Conservation (phyloP, 1,140 invertebrate genomes). For the Ridgeia piscesae region DNA sequence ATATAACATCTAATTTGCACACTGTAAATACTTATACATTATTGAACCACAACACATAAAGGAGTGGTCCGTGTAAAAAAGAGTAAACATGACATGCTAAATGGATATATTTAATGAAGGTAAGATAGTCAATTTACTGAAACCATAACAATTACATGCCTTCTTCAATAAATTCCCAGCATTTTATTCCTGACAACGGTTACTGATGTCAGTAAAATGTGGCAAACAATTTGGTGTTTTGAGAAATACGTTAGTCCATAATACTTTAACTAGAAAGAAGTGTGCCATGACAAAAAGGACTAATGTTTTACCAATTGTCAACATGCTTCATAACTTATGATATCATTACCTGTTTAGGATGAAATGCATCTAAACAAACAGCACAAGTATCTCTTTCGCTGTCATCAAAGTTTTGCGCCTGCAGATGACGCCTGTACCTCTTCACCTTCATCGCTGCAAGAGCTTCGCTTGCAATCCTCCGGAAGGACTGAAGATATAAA, state of each 20-base stretch:
- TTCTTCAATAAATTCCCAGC: not conserved
- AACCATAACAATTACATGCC: too few species aligned
- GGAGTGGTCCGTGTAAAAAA: too few species aligned
- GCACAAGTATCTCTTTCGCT: slow-evolving; percentile 45
- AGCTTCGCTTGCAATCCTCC: slow-evolving; percentile 42
- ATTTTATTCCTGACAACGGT: not conserved
- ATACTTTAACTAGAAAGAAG: not conserved
- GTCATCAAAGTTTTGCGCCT: slow-evolving; percentile 20
- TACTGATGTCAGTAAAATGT: not conserved
- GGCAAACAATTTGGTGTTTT: not conserved
- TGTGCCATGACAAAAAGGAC: not conserved
- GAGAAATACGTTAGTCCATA: not conserved
- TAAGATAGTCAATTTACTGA: too few species aligned
- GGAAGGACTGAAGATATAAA: slow-evolving; percentile 36
- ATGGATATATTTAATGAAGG: too few species aligned
- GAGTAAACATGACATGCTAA: too few species aligned
- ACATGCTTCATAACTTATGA: not conserved
- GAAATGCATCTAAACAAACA: slow-evolving; percentile 50
- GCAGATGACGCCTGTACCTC: slow-evolving; percentile 33
- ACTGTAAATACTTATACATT: too few species aligned
- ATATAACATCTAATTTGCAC: too few species aligned
- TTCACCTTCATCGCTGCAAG: slow-evolving; percentile 47
- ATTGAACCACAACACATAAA: too few species aligned
- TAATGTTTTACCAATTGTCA: not conserved
- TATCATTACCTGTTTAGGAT: slow-evolving; percentile 44